Percentiles rank a stretch among this genome's conserved stretches.
Conservation (phyloP, 2,113 vertebrate species). For the Myotis brandtii region DNA sequence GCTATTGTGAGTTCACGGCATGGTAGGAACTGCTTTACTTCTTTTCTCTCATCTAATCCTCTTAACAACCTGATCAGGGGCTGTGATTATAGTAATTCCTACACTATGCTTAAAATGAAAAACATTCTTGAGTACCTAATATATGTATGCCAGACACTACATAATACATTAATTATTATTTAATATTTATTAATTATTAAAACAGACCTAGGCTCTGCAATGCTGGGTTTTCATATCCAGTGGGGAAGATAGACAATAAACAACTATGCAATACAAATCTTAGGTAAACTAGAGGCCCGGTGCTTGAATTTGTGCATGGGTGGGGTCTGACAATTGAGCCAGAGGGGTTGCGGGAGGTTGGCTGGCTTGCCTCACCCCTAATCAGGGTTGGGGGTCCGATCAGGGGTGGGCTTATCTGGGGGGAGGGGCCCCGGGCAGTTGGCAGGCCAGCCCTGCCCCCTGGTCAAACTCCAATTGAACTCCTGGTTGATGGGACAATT, state of each 20-base stretch:
- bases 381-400: too few relatives aligned
- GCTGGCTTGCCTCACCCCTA: fast-evolving
- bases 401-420: too few relatives aligned
- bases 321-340: too few relatives aligned
- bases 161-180: not conserved
- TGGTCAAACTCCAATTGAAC: too few relatives aligned
- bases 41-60: not conserved
- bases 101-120: not conserved
- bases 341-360: too few relatives aligned
- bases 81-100: not conserved
- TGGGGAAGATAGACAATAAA: not conserved
- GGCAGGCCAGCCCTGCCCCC: too few relatives aligned
- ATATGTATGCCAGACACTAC: not conserved
- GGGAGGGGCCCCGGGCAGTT: too few relatives aligned
- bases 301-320: too few relatives aligned
- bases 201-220: not conserved
- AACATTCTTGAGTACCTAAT: not conserved
- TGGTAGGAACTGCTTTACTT: not conserved
- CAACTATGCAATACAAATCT: not conserved
- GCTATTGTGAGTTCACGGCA: not conserved
- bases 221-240: not conserved
- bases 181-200: not conserved
- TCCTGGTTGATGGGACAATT: too few relatives aligned
- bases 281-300: not conserved
- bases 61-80: not conserved